Evolutionary conservation across 2,888 invertebrate species (phyloP).

Genomic region (Hecatera dysodea): DNA sequence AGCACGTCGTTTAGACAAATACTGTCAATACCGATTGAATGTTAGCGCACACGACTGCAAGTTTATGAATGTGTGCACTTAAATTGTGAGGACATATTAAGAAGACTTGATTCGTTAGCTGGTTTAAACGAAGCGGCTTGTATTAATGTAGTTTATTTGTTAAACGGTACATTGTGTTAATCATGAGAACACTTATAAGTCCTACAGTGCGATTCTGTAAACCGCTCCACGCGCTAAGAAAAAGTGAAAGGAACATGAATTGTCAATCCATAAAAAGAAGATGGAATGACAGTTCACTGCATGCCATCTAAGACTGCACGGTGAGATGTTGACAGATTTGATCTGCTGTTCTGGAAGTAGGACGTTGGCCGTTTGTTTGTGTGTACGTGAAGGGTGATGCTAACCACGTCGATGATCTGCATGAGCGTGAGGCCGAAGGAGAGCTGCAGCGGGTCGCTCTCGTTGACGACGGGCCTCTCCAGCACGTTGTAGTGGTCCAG

Average conservation of each 20-base stretch:
- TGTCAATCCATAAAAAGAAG: no score
- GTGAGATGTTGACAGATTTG: no score
- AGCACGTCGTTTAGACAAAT: conserved; percentile 60
- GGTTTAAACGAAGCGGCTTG: conserved; percentile 52
- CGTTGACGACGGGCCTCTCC: conserved; percentile 98
- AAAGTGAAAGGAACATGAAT: no score
- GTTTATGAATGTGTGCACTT: conserved; percentile 50
- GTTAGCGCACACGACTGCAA: conserved; percentile 31
- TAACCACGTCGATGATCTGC: conserved; percentile 99
- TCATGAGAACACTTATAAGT: conserved; percentile 60
- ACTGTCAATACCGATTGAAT: conserved; percentile 52
- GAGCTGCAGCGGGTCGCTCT: conserved; percentile 98
- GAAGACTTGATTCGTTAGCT: conserved; percentile 61
- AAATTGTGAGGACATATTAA: conserved; percentile 50
- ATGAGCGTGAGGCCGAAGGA: conserved; percentile 99
- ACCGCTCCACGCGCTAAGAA: no score
- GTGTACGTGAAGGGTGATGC: conserved; percentile 75
- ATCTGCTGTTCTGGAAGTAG: conserved; percentile 2
- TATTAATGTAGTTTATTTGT: conserved; percentile 52
- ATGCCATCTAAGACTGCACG: no score
- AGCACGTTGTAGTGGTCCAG: conserved; percentile 98
- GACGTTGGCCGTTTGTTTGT: neutral
- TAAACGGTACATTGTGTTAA: conserved; percentile 62
- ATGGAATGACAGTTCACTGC: no score
- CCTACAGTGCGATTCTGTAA: neutral